A percentile compares a stretch with the other conserved stretches of the same genome.
phyloP scores from a whole-genome alignment of 2,797 vertebrate species.

The Steatocranus sp. region DNA sequence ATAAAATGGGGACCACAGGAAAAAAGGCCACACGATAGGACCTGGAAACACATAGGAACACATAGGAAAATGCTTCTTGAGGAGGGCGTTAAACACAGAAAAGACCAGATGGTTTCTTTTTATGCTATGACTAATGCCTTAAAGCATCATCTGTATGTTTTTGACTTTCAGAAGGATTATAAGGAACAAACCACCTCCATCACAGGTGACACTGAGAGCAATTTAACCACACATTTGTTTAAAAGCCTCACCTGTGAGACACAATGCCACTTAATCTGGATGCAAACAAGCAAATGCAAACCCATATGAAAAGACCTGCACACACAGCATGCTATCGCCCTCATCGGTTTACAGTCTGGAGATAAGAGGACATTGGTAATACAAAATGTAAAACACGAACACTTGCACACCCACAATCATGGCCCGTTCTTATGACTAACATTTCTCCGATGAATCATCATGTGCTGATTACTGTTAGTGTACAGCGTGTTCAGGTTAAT shows the following conservation, averaged over 20 bases:
- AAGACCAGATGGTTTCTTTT: neutral
- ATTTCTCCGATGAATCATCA: neutral
- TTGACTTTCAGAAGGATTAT: neutral
- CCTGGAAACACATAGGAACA: neutral
- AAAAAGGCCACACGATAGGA: neutral
- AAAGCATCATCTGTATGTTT: neutral
- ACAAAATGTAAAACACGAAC: neutral
- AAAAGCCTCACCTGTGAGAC: neutral
- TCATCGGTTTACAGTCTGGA: neutral
- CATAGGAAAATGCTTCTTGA: neutral
- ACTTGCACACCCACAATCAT: neutral
- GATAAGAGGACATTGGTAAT: neutral
- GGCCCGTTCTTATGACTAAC: neutral
- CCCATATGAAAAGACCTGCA: neutral
- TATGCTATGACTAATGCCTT: neutral
- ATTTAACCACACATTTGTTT: constrained; percentile 7
- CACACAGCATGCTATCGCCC: neutral
- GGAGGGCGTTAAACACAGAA: neutral
- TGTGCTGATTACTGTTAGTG: neutral
- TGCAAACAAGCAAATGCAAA: neutral
- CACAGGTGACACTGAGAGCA: constrained; percentile 6
- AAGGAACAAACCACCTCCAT: neutral
- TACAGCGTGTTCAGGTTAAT: neutral
- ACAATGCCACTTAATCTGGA: neutral
- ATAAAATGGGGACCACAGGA: neutral